Evolutionary conservation across 2,797 vertebrate genomes (phyloP).

Genomic region (Carapus acus): DNA sequence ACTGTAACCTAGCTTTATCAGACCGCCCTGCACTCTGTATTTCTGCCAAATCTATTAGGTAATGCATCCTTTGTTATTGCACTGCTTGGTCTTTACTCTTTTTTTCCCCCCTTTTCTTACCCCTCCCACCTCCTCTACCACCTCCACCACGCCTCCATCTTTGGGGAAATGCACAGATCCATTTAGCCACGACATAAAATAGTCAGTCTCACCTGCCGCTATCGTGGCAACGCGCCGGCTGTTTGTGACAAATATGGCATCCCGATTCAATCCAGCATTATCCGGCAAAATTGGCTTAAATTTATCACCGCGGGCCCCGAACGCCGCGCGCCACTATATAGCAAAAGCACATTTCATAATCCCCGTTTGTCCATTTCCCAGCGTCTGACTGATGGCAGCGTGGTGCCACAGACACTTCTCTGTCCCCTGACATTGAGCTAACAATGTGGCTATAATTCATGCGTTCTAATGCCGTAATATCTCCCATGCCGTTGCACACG

Average conservation of each 20-base stretch:
- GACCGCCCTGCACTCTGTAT: slow-evolving; percentile 63
- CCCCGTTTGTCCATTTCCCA: slow-evolving; percentile 16
- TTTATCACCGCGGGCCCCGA: slow-evolving; percentile 37
- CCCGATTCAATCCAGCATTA: slow-evolving; percentile 33
- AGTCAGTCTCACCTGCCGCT: slow-evolving; percentile 24
- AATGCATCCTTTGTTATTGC: slow-evolving; percentile 77
- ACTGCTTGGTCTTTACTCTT: slow-evolving; percentile 39
- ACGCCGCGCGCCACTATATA: slow-evolving; percentile 15
- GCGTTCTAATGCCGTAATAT: slow-evolving; percentile 61
- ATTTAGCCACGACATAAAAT: slow-evolving; percentile 43
- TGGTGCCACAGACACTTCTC: slow-evolving; percentile 24
- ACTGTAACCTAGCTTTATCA: slow-evolving; percentile 74
- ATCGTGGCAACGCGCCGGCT: slow-evolving; percentile 19
- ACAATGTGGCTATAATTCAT: slow-evolving; percentile 59
- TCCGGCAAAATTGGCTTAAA: slow-evolving; percentile 42
- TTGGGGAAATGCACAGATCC: slow-evolving; percentile 49
- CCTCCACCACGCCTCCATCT: no score
- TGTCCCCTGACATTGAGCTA: slow-evolving; percentile 57
- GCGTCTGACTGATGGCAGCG: slow-evolving; percentile 37
- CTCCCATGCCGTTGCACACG: slow-evolving; percentile 54
- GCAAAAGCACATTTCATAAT: slow-evolving; percentile 32
- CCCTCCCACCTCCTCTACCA: no score
- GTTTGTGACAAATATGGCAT: slow-evolving; percentile 38
- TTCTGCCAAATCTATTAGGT: slow-evolving; percentile 79
- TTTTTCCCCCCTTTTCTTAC: no score